phyloP scores from a whole-genome alignment of 2,797 vertebrate species.

The Melanotaenia boesemani region DNA sequence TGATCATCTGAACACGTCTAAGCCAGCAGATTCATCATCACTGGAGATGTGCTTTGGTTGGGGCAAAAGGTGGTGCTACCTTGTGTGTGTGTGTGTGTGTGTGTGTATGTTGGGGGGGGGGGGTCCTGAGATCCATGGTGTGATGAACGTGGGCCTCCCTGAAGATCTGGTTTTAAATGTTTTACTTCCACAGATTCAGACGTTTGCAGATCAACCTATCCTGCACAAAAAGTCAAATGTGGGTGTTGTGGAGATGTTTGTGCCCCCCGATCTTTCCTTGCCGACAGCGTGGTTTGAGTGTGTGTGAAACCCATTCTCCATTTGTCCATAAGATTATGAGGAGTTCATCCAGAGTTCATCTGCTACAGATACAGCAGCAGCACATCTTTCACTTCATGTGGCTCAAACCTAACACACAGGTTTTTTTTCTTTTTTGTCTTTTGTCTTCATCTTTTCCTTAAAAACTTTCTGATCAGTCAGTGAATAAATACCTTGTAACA shows the following conservation, averaged over 20 bases:
- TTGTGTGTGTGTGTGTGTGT: neutral
- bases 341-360: slow-evolving; percentile 88
- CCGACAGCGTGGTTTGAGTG: slow-evolving; percentile 42
- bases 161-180: neutral
- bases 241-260: slow-evolving; percentile 22
- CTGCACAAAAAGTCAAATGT: slow-evolving; percentile 75
- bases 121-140: neutral
- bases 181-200: neutral
- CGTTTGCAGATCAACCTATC: neutral
- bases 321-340: slow-evolving; percentile 86
- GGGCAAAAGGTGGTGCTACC: neutral
- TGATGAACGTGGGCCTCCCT: neutral
- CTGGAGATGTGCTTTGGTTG: slow-evolving; percentile 1
- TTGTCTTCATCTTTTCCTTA: neutral
- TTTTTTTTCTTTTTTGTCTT: neutral
- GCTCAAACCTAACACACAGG: slow-evolving; percentile 42
- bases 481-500: slow-evolving; percentile 12
- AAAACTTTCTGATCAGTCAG: slow-evolving; percentile 55
- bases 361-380: slow-evolving; percentile 73
- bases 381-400: slow-evolving; percentile 65
- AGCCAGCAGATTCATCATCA: slow-evolving; percentile 47
- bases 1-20: slow-evolving; percentile 53
- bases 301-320: slow-evolving; percentile 71
- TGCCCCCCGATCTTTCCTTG: slow-evolving; percentile 5
- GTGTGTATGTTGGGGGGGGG: neutral